These are phyloP conservation scores for Nyctibius bracteatus DNA, from an alignment of 2,113 vertebrate genomes.

Conservation along the genomic window DNA sequence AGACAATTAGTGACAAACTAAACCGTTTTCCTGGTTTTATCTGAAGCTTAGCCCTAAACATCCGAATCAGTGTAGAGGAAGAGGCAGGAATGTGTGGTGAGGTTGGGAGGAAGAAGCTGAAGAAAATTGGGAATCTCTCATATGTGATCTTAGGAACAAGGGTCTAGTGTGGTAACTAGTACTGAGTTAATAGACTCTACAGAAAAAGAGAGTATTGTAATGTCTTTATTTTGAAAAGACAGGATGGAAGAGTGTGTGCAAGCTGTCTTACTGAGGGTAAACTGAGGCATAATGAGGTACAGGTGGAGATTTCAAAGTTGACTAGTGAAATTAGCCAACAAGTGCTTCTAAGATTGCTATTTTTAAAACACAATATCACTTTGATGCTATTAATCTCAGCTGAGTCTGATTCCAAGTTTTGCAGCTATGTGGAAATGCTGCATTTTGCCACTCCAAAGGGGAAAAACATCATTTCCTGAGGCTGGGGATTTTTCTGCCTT, in stretches of 20 bases:
- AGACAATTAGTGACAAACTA: too few relatives aligned
- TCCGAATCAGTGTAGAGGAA: neutral
- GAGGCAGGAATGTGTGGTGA: neutral
- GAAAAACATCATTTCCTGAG: neutral
- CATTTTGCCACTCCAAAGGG: neutral
- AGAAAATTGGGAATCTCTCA: fast-evolving
- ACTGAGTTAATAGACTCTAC: too few relatives aligned
- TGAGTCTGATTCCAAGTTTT: neutral
- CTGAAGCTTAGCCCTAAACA: neutral
- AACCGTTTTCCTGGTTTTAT: neutral
- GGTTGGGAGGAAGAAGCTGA: neutral
- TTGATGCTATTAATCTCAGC: neutral
- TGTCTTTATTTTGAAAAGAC: neutral
- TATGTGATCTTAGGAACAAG: neutral
- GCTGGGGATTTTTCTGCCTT: neutral
- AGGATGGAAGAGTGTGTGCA: neutral
- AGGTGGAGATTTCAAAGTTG: neutral
- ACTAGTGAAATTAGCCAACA: neutral
- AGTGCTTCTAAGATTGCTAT: neutral
- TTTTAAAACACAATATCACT: neutral
- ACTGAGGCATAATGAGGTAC: neutral
- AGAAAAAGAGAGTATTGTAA: neutral
- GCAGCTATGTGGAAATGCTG: neutral
- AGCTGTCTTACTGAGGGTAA: neutral
- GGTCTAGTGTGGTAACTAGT: neutral